These are phyloP conservation scores for Cyphomyrus discorhynchus DNA, from an alignment of 2,113 vertebrate species.

Conservation along the genomic window DNA sequence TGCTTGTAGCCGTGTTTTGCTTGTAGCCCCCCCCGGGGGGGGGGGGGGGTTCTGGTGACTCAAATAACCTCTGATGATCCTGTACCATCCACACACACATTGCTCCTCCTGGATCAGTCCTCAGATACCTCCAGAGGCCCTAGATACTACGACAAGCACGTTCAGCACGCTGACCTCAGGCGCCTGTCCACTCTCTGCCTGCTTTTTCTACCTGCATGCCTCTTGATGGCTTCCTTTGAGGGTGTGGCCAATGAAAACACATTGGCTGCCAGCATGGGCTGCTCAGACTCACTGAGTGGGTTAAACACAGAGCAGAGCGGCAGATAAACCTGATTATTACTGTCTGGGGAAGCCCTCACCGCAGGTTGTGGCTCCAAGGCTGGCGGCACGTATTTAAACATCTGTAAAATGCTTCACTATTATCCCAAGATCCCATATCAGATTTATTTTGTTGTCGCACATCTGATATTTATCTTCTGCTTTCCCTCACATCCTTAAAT, in stretches of 20 bases:
- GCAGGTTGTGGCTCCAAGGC: slow-evolving; percentile 24
- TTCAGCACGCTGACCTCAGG: slow-evolving; percentile 20
- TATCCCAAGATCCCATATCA: background rate
- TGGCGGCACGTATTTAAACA: slow-evolving; percentile 28
- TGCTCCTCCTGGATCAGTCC: slow-evolving; percentile 13
- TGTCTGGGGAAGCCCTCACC: slow-evolving; percentile 26
- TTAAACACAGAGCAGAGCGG: slow-evolving; percentile 27
- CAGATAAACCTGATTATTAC: slow-evolving; percentile 37
- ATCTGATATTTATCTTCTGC: slow-evolving; percentile 20
- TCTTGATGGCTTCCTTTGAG: slow-evolving; percentile 29
- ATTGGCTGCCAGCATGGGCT: slow-evolving; percentile 19
- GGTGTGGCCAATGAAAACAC: slow-evolving; percentile 36
- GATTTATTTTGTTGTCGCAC: slow-evolving; percentile 21
- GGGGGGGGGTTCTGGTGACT: background rate
- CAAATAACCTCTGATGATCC: background rate
- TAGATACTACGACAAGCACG: background rate
- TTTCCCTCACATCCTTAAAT: slow-evolving; percentile 1
- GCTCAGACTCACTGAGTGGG: slow-evolving; percentile 32
- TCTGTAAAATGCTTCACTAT: slow-evolving; percentile 22
- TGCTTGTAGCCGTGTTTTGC: background rate
- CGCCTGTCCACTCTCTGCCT: slow-evolving; percentile 35
- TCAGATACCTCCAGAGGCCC: slow-evolving; percentile 6
- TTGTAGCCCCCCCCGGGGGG: background rate
- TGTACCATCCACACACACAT: background rate
- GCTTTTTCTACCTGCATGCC: slow-evolving; percentile 32